Base-by-base conservation (phyloP, 2,888 invertebrate species). In the Apodemia arnacis region DNA sequence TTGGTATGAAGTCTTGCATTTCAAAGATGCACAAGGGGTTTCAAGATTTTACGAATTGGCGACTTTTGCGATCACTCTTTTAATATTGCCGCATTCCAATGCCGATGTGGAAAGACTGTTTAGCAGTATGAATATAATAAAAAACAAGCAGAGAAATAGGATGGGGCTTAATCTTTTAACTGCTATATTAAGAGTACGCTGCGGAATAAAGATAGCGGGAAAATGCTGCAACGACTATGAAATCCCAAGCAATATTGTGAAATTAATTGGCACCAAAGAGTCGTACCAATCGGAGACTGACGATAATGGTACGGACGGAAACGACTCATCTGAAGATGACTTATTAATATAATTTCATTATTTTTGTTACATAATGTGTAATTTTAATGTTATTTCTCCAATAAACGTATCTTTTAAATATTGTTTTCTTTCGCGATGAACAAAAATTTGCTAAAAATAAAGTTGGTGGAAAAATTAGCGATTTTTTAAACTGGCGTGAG, bases 351-450 rank as follows among this genome's bases (percentile, higher is more conserved):
- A 77, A 77, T 77, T 59, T 63, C 63, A 77, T 59, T 77, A 41
- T 77, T 77, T 77, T 77, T 77, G 77, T 63, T 77, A 63, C 63
- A 63, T 77, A 77, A 34, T 77, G 63, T 77, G 59, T 77, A 77
- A 77, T 59, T 77, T 77, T n/a, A n/a, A n/a, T 59, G 77, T 77
- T 77, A 63, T 77, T 77, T 63, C 77, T 77, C 66, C 21, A 77
- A 77, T 77, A 77, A 63, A 77, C 13, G 38, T 77, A 63, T 77
- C 63, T 77, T 77, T 63, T 15, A 63, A 77, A 63, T 63, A 63
- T 77, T n/a, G 59, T 77, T 59, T 77, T 77, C 63, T 63, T 63
- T 63, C 63, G 31, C 34, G 66, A 59, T 34, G 21, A 63, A 63
- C n/a, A n/a, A n/a, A n/a, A n/a, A n/a, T n/a, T n/a, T n/a, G n/a